Base-by-base conservation (phyloP, 2,113 vertebrate genomes). In the Carassius gibelio region DNA sequence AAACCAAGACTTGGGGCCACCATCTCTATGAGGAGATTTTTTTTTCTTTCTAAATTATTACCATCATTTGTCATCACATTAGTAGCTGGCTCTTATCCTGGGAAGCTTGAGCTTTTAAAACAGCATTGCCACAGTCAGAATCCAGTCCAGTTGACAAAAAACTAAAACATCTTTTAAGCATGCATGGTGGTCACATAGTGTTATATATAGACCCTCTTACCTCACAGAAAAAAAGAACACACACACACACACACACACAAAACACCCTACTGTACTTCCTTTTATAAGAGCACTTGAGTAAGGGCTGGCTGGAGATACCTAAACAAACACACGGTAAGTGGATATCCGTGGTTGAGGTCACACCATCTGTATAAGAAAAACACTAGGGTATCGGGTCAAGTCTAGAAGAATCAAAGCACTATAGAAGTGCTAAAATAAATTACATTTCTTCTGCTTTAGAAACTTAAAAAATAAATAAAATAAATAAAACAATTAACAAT, bases 51-150 rank as follows among this genome's bases (percentile, higher is more conserved):
- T 75, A 91, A 92, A 93, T 90, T 87, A 90, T 90, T 92, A 88
- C 92, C 89, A 90, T 92, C 81, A 91, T 92, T 93, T 94, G 89
- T 93, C 90, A 90, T 91, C 89, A 81, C 89, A 88, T 92, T 87
- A 89, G 88, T 34, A 81, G 84, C 84, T 92, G 92, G 91, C 91
- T 82, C 85, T 4, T 19, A 83, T 87, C 87, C 87, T 78, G 86
- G 88, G 90, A 92, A 90, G 86, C 80, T 30, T 52, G 89, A 87
- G 91, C 91, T 93, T 91, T 90, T 91, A 90, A 93, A 94, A 92
- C 91, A 89, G 86, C 82, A 78, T 66, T 59, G 42, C 71, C 55
- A 74, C 50, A 76, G 72, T 69, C 82, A 76, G 81, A 88, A 82
- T 52, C 23, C 34, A 52, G 38, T 61, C 68, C 80, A 52, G 42